Evolutionary conservation across 1,140 invertebrate genomes (phyloP), one percentile per base, ranked within the genome.

Genomic region (Micrasema minimum): DNA sequence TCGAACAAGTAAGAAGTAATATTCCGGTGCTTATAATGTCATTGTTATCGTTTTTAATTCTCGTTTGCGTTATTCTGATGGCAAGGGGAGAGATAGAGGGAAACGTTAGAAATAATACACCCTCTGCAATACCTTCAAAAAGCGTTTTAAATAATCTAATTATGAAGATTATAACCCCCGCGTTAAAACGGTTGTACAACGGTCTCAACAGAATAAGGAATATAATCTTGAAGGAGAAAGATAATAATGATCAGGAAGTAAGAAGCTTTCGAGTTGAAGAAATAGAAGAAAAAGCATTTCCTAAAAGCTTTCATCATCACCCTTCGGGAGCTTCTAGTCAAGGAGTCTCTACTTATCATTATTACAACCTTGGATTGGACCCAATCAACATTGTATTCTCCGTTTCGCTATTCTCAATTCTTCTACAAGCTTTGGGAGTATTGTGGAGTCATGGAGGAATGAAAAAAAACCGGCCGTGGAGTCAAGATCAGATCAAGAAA

Each of bases 321-420:
- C 2, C 12, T 7, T 43, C 50, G 1, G 51, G 14, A 41, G 16
- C 14, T 7, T 22, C 71, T 20, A 20, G 48, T 35, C 37, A 70
- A 43, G 26, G 59, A 31, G 31, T 43, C 20, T 57, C 75, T 5
- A 80, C 79, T 6, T 84, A 83, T 66, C 82, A 85, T 71, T 83
- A 85, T 72, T 82, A 85, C 72, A 82, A 81, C 4, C 81, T 84
- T 37, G 82, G 82, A 18, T 82, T 85, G 57, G 83, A 85, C 78
- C 82, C 83, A 14, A 78, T 85, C 50, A 85, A 85, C 71, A 83
- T 85, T 67, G 79, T 85, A 16, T 79, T 85, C 3, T 84, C 83
- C 4, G 78, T 85, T 75, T 85, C 83, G 22, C 74, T 85, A 5
- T 66, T 85, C 23, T 83, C 83, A 10, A 81, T 85, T 66, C 65